phyloP scores from a whole-genome alignment of 1,140 invertebrate species.

The Catajapyx aquilonaris region DNA sequence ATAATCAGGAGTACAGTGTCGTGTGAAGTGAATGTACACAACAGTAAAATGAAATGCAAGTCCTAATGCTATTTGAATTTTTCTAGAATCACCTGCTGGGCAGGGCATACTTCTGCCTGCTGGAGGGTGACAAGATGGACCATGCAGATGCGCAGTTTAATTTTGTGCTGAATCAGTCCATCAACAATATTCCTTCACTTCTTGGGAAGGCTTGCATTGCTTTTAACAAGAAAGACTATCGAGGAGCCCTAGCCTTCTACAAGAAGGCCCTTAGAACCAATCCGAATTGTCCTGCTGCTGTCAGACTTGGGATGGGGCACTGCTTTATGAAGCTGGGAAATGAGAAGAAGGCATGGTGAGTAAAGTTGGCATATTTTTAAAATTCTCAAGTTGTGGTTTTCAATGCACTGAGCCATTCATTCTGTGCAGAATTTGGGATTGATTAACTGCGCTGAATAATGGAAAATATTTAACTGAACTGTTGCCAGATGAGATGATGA shows the following conservation, averaged over 20 bases:
- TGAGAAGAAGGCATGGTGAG: slow-evolving; percentile 74
- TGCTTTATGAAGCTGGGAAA: slow-evolving; percentile 95
- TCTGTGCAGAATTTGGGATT: too few relatives aligned
- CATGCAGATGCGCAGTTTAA: slow-evolving; percentile 99
- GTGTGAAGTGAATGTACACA: too few relatives aligned
- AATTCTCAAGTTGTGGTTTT: too few relatives aligned
- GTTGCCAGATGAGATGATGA: background rate
- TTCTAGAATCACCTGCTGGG: slow-evolving; percentile 84
- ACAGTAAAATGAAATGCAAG: too few relatives aligned
- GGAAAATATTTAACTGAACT: too few relatives aligned
- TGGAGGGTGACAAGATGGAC: slow-evolving; percentile 98
- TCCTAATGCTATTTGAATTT: too few relatives aligned
- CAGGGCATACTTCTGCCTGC: slow-evolving; percentile 88
- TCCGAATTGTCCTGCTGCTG: slow-evolving; percentile 88
- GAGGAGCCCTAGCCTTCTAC: slow-evolving; percentile 89
- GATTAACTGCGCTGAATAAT: too few relatives aligned
- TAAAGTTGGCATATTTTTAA: slow-evolving; percentile 3
- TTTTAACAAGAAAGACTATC: slow-evolving; percentile 79
- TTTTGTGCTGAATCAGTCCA: slow-evolving; percentile 90
- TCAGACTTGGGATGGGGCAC: slow-evolving; percentile 93
- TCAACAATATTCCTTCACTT: slow-evolving; percentile 87
- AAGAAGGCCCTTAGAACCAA: slow-evolving; percentile 92
- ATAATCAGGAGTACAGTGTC: too few relatives aligned
- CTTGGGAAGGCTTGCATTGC: slow-evolving; percentile 97
- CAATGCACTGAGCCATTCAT: too few relatives aligned